Conservation (phyloP, 2,797 vertebrate species). For the Limosa lapponica region DNA sequence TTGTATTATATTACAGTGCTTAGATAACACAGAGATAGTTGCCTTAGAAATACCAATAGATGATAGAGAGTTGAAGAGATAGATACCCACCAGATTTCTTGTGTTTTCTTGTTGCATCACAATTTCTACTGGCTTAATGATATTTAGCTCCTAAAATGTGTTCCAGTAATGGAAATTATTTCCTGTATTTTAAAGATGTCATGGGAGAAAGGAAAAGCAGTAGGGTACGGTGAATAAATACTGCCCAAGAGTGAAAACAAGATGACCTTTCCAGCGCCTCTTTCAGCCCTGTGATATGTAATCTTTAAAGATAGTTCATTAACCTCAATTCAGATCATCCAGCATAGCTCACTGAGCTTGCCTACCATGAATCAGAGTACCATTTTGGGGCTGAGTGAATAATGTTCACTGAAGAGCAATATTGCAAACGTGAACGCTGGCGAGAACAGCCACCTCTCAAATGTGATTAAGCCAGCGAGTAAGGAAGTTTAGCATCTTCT, state of each 20-base stretch:
- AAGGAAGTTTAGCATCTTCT: background rate
- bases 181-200: background rate
- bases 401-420: background rate
- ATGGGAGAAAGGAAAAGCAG: background rate
- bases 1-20: slow-evolving; percentile 45
- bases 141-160: background rate
- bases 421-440: background rate
- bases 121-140: background rate
- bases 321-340: background rate
- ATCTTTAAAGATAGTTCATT: background rate
- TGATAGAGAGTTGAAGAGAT: background rate
- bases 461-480: background rate
- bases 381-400: background rate
- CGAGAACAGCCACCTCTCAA: background rate
- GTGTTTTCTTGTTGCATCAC: background rate
- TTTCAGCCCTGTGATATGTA: background rate
- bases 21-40: slow-evolving; percentile 63
- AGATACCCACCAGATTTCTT: background rate
- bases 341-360: background rate
- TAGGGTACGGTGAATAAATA: background rate
- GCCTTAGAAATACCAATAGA: slow-evolving; percentile 52
- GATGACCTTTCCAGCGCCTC: background rate
- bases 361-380: background rate
- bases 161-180: background rate
- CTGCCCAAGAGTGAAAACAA: background rate